These are phyloP conservation scores for Zygothrica quintamaculata DNA, from an alignment of 2,888 invertebrate genomes.

Conservation along the genomic window DNA sequence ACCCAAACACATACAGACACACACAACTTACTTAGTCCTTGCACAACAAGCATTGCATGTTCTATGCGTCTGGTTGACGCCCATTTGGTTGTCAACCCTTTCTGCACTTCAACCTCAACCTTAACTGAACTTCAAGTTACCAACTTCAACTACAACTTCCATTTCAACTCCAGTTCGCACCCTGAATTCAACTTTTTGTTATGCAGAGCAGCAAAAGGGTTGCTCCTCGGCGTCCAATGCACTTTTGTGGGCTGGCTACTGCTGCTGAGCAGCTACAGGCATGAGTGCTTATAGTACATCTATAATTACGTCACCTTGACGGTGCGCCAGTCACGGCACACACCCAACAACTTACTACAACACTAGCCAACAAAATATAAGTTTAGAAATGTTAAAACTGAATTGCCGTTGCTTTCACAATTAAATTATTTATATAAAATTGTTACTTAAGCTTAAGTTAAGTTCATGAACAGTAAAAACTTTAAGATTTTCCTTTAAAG, in stretches of 20 bases:
- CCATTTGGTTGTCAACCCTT: constrained; percentile 54
- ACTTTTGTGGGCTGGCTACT: constrained; percentile 63
- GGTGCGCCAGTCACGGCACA: constrained; percentile 38
- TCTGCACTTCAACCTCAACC: constrained; percentile 26
- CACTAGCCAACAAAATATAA: constrained; percentile 9
- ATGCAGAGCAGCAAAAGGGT: constrained; percentile 51
- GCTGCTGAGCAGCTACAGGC: constrained; percentile 13
- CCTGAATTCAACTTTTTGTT: constrained; percentile 12
- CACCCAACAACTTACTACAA: constrained; percentile 23
- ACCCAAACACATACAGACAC: not conserved
- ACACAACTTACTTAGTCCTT: constrained; percentile 7
- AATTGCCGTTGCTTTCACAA: too few relatives aligned
- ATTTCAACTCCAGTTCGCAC: constrained; percentile 1
- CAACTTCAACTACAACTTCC: not conserved
- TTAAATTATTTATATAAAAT: too few relatives aligned
- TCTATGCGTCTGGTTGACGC: constrained; percentile 51
- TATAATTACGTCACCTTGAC: constrained; percentile 77
- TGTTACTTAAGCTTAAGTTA: not conserved
- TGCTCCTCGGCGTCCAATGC: constrained; percentile 57
- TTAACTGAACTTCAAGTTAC: not conserved
- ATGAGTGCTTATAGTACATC: constrained; percentile 62
- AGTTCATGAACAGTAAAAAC: not conserved
- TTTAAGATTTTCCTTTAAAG: not conserved
- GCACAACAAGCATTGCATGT: constrained; percentile 16
- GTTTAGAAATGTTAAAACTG: too few relatives aligned